These are phyloP conservation scores for Atrichornis clamosus DNA, from an alignment of 2,113 vertebrate species.

Conservation along the genomic window DNA sequence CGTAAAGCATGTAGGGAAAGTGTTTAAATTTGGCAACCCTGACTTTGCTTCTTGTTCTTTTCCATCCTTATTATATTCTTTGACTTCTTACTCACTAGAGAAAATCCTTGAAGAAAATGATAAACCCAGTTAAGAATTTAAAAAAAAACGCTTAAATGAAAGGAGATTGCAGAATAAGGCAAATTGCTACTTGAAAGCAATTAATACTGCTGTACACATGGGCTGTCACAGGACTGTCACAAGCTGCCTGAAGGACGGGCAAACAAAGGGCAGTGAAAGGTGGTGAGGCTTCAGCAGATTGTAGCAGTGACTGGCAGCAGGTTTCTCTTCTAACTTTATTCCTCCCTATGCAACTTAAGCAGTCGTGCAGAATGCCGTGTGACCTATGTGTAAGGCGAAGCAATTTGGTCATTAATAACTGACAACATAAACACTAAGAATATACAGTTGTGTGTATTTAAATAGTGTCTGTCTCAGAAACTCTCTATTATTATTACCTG, in stretches of 20 bases:
- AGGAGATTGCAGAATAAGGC: neutral
- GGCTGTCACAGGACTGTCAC: constrained; percentile 19
- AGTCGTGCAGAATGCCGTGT: neutral
- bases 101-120: neutral
- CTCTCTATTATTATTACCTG: neutral
- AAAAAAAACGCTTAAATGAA: neutral
- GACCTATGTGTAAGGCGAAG: neutral
- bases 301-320: neutral
- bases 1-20: neutral
- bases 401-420: neutral
- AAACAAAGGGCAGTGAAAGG: neutral
- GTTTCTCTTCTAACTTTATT: neutral
- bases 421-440: neutral
- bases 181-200: neutral
- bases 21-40: neutral
- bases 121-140: neutral
- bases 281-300: neutral
- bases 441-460: neutral
- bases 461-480: neutral
- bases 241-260: neutral
- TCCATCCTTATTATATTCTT: neutral
- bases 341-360: neutral
- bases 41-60: neutral
- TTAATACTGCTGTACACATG: neutral
- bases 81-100: neutral